These are phyloP conservation scores for Gadopsis marmoratus DNA, from an alignment of 2,797 vertebrate species.

Conservation along the genomic window DNA sequence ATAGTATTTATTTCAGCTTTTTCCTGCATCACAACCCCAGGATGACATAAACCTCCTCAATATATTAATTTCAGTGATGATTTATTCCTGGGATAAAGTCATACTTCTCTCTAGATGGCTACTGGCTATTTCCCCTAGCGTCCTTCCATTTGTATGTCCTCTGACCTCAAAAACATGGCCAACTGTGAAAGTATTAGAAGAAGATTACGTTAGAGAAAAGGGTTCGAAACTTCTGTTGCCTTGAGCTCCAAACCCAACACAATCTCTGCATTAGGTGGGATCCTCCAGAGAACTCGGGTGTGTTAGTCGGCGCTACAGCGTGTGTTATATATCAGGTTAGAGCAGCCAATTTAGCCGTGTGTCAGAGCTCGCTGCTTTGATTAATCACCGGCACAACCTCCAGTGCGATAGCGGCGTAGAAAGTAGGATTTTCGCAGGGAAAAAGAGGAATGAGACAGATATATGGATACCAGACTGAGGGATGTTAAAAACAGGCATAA, in stretches of 20 bases:
- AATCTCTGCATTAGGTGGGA: conserved; percentile 71
- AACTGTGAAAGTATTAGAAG: conserved; percentile 62
- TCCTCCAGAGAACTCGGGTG: conserved; percentile 70
- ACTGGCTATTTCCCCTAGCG: conserved; percentile 40
- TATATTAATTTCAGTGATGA: conserved; percentile 57
- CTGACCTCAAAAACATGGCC: conserved; percentile 66
- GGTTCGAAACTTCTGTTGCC: conserved; percentile 71
- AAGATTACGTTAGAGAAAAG: conserved; percentile 74
- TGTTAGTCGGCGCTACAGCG: conserved; percentile 69
- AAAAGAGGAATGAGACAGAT: conserved; percentile 80
- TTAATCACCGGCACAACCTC: conserved; percentile 79
- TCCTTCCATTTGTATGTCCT: conserved; percentile 48
- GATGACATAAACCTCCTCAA: conserved; percentile 35
- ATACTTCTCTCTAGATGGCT: conserved; percentile 49
- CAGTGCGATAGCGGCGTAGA: conserved; percentile 66
- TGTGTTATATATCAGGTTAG: conserved; percentile 83
- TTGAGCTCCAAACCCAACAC: conserved; percentile 67
- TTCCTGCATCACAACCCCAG: conserved; percentile 16
- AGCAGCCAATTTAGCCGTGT: conserved; percentile 81
- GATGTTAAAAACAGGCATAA: conserved; percentile 74
- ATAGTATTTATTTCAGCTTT: conserved; percentile 28
- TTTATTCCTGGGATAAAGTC: conserved; percentile 61
- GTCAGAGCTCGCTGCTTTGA: conserved; percentile 80
- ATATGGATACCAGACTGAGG: conserved; percentile 77
- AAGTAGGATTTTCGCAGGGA: conserved; percentile 69